Percentiles rank a stretch among this genome's conserved stretches.
These are phyloP conservation scores for Melieria crassipennis DNA, from an alignment of 2,888 invertebrate genomes.

Conservation along the genomic window DNA sequence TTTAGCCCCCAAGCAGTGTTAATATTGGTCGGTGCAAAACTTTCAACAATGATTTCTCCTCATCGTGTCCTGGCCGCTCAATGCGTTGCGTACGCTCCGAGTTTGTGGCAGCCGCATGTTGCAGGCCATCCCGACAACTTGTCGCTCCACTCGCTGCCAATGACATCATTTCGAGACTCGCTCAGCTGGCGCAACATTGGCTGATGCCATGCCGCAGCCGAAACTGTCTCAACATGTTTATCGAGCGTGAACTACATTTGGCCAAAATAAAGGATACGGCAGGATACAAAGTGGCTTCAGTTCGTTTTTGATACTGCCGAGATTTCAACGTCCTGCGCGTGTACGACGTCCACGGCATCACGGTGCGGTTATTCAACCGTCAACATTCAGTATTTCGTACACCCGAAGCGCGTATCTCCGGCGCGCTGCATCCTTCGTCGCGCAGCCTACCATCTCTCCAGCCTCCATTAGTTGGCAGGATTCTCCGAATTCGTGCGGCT, in stretches of 20 bases:
- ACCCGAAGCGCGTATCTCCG: neutral
- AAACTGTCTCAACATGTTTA: conserved; percentile 45
- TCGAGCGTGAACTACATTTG: conserved; percentile 39
- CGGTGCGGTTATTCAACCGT: conserved; percentile 13
- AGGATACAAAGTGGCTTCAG: conserved; percentile 54
- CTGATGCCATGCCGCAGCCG: neutral
- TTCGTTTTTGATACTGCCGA: conserved; percentile 54
- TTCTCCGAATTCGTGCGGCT: conserved; percentile 24
- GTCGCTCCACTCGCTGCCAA: conserved; percentile 6
- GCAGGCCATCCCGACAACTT: conserved; percentile 11
- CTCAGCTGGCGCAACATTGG: neutral
- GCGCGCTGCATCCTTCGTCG: conserved; percentile 2
- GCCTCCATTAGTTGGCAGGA: neutral
- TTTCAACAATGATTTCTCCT: neutral
- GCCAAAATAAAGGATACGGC: conserved; percentile 54
- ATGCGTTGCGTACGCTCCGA: neutral
- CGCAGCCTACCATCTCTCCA: neutral
- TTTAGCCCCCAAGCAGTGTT: too few relatives aligned
- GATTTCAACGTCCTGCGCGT: conserved; percentile 51
- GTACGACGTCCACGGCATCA: conserved; percentile 5
- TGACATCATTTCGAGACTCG: conserved; percentile 33
- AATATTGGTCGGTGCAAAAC: neutral
- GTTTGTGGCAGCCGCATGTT: conserved; percentile 8
- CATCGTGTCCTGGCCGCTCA: neutral
- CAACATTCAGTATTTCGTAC: neutral